Evolutionary conservation across 2,888 invertebrate species (phyloP).

Genomic region (Aleiodes testaceus): DNA sequence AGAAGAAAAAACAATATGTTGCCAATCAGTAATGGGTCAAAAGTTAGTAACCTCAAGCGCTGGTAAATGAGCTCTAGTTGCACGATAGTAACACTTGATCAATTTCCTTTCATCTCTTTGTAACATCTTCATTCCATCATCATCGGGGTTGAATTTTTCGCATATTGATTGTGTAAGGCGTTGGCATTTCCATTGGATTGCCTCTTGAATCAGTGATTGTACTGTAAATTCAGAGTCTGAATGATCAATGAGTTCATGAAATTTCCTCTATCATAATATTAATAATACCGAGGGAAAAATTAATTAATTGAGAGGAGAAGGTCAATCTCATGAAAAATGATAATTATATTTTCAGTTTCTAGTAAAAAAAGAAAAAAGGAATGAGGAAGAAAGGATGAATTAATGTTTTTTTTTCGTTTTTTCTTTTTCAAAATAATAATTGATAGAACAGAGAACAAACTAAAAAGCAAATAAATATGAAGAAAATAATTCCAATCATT

Average conservation of each 20-base stretch:
- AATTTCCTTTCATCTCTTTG: conserved; percentile 53
- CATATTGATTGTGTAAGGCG: conserved; percentile 56
- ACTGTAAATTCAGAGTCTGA: conserved; percentile 55
- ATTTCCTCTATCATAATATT: neutral
- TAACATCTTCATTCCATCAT: conserved; percentile 48
- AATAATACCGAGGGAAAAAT: too few species aligned
- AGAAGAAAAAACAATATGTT: conserved; percentile 10
- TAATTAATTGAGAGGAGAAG: too few species aligned
- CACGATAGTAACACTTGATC: conserved; percentile 52
- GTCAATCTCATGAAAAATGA: too few species aligned
- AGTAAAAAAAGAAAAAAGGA: too few species aligned
- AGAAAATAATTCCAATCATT: conserved; percentile 59
- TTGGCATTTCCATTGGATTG: conserved; percentile 53
- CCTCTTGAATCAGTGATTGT: conserved; percentile 54
- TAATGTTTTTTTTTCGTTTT: too few species aligned
- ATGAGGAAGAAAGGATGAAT: too few species aligned
- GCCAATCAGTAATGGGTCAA: conserved; percentile 29
- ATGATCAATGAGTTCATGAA: neutral
- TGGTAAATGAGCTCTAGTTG: conserved; percentile 54
- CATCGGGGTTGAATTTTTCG: conserved; percentile 52
- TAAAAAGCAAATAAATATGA: conserved; percentile 36
- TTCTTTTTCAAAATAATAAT: neutral
- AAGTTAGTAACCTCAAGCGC: conserved; percentile 59
- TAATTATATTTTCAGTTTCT: too few species aligned
- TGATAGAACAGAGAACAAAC: conserved; percentile 1